A percentile compares a stretch with the other conserved stretches of the same genome.
Conservation (phyloP, 2,113 vertebrate genomes). For the Zosterops hypoxanthus region DNA sequence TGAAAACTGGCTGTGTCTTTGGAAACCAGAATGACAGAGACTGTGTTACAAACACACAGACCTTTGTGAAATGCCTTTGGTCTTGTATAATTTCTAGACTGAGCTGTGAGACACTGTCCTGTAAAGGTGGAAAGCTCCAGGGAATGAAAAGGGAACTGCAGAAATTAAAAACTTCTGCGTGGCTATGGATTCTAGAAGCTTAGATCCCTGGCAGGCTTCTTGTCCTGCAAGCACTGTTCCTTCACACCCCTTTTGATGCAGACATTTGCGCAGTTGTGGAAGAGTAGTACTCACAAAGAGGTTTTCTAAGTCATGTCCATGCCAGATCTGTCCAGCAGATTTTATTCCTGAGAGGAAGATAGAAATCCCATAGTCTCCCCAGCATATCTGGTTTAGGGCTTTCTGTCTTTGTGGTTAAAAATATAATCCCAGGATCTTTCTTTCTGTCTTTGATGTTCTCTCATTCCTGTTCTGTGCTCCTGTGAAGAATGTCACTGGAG, state of each 20-base stretch:
- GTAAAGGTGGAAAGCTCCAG: background rate
- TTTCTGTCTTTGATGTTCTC: background rate
- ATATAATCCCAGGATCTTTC: background rate
- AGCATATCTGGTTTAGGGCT: background rate
- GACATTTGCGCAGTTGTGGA: background rate
- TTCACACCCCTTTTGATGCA: background rate
- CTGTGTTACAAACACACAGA: background rate
- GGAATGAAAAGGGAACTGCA: background rate
- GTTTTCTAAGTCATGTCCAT: background rate
- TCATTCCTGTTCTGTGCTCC: background rate
- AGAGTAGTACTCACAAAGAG: background rate
- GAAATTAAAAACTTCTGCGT: accelerated
- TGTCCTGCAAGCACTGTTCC: background rate
- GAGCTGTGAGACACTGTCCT: background rate
- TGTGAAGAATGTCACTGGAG: background rate
- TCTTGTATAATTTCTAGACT: background rate
- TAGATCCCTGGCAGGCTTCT: background rate
- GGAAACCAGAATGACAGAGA: background rate
- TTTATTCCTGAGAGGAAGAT: background rate
- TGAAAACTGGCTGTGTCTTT: background rate
- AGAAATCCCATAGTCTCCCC: background rate
- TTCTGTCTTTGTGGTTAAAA: background rate
- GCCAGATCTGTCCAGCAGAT: background rate
- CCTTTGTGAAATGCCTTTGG: background rate
- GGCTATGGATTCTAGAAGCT: background rate